Evolutionary conservation across 2,113 vertebrate genomes (phyloP).

Genomic region (Neofelis nebulosa): DNA sequence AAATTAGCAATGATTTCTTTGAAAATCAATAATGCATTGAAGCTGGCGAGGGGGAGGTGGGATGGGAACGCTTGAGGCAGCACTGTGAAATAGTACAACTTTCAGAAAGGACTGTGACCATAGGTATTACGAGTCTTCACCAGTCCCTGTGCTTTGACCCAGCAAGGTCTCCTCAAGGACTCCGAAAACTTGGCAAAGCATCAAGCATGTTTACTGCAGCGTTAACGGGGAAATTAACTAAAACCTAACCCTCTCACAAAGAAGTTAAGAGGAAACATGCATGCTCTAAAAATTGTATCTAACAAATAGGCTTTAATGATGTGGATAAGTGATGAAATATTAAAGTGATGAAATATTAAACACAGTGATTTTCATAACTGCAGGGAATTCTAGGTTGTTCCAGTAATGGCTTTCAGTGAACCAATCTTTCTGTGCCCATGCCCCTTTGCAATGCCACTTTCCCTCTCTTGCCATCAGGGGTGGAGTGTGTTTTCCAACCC

Average conservation of each 20-base stretch:
- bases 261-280: neutral
- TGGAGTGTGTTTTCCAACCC: neutral
- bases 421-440: neutral
- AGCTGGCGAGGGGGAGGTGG: neutral
- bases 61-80: no score
- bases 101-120: neutral
- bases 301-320: neutral
- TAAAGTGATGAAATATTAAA: neutral
- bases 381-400: neutral
- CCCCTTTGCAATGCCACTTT: neutral
- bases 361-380: neutral
- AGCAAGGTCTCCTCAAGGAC: neutral
- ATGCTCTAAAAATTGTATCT: neutral
- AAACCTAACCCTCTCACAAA: neutral
- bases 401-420: neutral
- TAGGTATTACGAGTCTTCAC: neutral
- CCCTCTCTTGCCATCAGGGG: neutral
- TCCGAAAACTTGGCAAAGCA: neutral
- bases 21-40: neutral
- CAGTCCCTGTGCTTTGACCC: neutral
- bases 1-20: neutral
- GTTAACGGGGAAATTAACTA: neutral
- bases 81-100: rapidly evolving
- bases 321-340: neutral
- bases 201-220: neutral